Percentiles rank a stretch among this genome's conserved stretches.
Conservation (phyloP, 2,113 vertebrate species). For the Psilopsiagon aurifrons region DNA sequence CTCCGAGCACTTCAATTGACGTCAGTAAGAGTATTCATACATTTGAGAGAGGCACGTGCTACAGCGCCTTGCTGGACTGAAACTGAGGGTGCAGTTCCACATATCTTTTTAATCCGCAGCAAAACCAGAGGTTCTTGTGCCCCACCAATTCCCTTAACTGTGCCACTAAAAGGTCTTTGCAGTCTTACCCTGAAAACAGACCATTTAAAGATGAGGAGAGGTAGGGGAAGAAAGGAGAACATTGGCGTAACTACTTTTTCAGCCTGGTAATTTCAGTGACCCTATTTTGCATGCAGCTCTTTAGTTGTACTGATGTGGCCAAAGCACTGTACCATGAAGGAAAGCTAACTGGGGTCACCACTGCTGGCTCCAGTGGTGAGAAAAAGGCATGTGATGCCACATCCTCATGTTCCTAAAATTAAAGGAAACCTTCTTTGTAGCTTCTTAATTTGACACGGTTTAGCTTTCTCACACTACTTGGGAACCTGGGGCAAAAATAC, state of each 20-base stretch:
- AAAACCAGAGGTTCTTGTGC: neutral
- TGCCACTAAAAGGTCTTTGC: neutral
- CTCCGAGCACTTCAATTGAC: neutral
- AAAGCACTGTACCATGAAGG: neutral
- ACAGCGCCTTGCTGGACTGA: neutral
- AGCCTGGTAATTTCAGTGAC: neutral
- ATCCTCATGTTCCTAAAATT: neutral
- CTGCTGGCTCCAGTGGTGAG: neutral
- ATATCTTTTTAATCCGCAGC: neutral
- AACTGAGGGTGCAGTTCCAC: neutral
- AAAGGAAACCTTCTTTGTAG: neutral
- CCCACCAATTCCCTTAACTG: neutral
- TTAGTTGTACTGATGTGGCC: neutral
- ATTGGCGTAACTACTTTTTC: neutral
- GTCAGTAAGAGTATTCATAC: constrained; percentile 8
- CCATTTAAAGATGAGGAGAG: neutral
- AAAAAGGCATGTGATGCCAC: neutral
- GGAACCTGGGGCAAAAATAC: neutral
- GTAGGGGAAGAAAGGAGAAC: neutral
- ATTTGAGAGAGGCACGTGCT: neutral
- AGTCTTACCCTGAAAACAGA: neutral
- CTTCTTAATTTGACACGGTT: neutral
- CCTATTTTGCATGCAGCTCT: neutral
- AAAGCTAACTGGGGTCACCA: neutral
- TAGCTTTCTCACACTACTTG: neutral